phyloP scores from a whole-genome alignment of 2,797 vertebrate genomes.

The Catostomus latipinnis region DNA sequence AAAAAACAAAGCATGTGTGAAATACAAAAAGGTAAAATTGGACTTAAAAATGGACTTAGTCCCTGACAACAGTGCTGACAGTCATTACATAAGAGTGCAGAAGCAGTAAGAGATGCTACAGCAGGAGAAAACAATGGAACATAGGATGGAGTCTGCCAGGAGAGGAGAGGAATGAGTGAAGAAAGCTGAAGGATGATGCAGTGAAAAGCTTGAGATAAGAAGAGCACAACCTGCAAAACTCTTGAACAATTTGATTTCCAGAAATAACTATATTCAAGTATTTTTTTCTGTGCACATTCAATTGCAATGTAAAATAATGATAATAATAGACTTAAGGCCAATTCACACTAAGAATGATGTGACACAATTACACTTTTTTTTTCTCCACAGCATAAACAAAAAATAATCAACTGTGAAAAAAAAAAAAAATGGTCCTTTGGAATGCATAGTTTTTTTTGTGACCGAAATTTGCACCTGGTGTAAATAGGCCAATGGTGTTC shows the following conservation, averaged over 20 bases:
- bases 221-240: slow-evolving; percentile 6
- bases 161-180: slow-evolving; percentile 31
- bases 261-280: neutral
- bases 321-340: neutral
- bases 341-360: neutral
- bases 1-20: neutral
- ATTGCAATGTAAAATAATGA: neutral
- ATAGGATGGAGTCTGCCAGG: slow-evolving; percentile 33
- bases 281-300: neutral
- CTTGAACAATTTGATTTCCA: neutral
- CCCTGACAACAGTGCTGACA: slow-evolving; percentile 85
- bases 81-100: slow-evolving; percentile 66
- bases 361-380: too few relatives aligned
- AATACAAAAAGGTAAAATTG: neutral
- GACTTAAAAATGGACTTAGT: slow-evolving; percentile 6
- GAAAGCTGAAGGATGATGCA: slow-evolving; percentile 33
- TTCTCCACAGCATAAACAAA: too few relatives aligned
- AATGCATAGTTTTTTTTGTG: too few relatives aligned
- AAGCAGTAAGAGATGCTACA: slow-evolving; percentile 6
- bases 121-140: slow-evolving; percentile 35
- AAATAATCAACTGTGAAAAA: too few relatives aligned
- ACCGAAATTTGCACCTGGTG: too few relatives aligned
- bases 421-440: too few relatives aligned
- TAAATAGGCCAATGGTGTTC: too few relatives aligned
- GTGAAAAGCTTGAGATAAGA: slow-evolving; percentile 11